phyloP scores from a whole-genome alignment of 2,797 vertebrate genomes.

The Denticeps clupeoides region DNA sequence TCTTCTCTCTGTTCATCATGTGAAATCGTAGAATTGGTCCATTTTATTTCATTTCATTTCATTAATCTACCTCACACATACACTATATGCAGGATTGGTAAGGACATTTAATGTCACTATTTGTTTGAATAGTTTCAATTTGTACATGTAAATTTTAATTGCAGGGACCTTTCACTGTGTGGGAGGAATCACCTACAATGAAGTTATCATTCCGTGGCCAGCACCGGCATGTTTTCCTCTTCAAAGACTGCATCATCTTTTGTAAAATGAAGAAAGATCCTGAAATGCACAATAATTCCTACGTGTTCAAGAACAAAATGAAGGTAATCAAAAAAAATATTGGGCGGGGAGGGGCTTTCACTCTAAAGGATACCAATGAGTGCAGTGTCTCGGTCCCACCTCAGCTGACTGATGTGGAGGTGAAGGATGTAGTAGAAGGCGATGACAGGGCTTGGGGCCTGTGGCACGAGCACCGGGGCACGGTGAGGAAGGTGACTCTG shows the following conservation, averaged over 20 bases:
- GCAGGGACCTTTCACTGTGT: slow-evolving; percentile 85
- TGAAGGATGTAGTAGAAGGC: slow-evolving; percentile 78
- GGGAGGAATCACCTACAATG: slow-evolving; percentile 85
- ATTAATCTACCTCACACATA: no score
- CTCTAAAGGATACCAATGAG: no score
- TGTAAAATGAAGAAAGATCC: slow-evolving; percentile 83
- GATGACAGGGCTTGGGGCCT: slow-evolving; percentile 85
- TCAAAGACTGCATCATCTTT: slow-evolving; percentile 81
- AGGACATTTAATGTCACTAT: neutral
- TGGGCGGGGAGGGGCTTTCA: neutral
- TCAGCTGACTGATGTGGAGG: slow-evolving; percentile 80
- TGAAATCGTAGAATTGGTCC: no score
- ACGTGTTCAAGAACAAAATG: slow-evolving; percentile 92
- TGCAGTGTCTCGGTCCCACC: neutral
- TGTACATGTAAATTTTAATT: neutral
- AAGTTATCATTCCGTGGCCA: slow-evolving; percentile 84
- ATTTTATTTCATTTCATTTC: no score
- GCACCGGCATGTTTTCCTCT: slow-evolving; percentile 89
- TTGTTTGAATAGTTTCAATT: neutral
- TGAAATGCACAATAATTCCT: slow-evolving; percentile 69
- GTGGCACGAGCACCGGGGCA: slow-evolving; percentile 88
- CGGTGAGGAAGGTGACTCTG: slow-evolving; percentile 78
- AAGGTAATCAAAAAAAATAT: slow-evolving; percentile 65
- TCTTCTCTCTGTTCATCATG: neutral
- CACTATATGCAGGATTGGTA: no score